A percentile compares a stretch with the other conserved stretches of the same genome.
Evolutionary conservation across 2,888 invertebrate species (phyloP).

Genomic region (Orthosia gracilis): DNA sequence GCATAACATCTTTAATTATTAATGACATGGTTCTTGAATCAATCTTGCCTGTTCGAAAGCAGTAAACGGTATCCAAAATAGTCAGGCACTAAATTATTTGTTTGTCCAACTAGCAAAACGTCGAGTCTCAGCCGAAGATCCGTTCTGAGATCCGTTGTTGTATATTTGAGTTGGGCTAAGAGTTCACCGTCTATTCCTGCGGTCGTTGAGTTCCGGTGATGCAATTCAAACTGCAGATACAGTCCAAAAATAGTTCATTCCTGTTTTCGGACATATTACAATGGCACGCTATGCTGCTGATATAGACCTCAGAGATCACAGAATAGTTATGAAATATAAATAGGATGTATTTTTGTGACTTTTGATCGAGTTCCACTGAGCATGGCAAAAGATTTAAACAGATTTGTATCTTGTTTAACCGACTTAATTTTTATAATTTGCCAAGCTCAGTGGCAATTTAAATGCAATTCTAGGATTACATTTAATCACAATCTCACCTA

Average conservation of each 20-base stretch:
- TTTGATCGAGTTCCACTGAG: background rate
- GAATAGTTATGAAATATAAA: background rate
- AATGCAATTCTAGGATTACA: no score
- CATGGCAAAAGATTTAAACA: background rate
- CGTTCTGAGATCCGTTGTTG: conserved; percentile 24
- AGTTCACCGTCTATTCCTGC: conserved; percentile 12
- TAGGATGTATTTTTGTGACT: background rate
- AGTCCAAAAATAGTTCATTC: no score
- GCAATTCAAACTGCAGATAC: background rate
- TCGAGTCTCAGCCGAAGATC: conserved; percentile 2
- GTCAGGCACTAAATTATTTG: background rate
- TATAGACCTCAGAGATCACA: background rate
- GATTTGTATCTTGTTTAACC: background rate
- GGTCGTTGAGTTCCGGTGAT: conserved; percentile 4
- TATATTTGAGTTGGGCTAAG: conserved; percentile 32
- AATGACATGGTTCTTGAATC: no score
- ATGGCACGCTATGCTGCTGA: background rate
- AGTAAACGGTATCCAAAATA: background rate
- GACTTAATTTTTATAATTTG: no score
- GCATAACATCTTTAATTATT: no score
- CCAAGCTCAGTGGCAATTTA: no score
- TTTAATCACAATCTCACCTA: no score
- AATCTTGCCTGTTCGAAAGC: background rate
- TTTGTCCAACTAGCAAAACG: background rate
- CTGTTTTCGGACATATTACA: no score